Evolutionary conservation across 2,113 vertebrate species (phyloP), one percentile per base, ranked within the genome.

Genomic region (Dipodomys stephensi): DNA sequence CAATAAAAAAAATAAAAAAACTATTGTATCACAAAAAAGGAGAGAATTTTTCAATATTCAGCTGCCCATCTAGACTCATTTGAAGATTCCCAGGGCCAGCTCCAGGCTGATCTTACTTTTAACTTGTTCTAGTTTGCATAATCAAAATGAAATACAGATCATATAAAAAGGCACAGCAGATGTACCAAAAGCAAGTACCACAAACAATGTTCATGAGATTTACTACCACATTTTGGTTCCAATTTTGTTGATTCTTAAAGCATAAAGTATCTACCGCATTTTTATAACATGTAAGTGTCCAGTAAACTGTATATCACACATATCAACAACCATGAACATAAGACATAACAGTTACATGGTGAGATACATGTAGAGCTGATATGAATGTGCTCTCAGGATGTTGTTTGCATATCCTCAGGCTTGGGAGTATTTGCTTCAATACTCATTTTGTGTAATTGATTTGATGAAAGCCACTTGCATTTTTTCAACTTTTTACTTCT

Each of bases 361-460:
- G 53, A 16, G 25, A 76, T 68, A 76, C 68, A 62, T 71, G 10
- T 46, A 49, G 7, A 53, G 2, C 35, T 81, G 84, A 57, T 28
- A 69, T 73, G 32, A 64, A 57, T 53, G 39, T 74, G 16, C 44
- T 92, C 28, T 91, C 65, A 67, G 53, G 22, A 16, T 79, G 1
- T 88, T 92, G 86, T 15, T 85, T 87, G 13, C 12, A 91, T 15
- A 67, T 4, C 7, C 15, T 25, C 2, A 39, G 80, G 49, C 7
- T 4, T 60, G 65, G n/a, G 28, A 87, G 3, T 53, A 53, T 88
- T 91, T 81, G 13, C 80, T 95, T 95, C 72, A 44, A 81, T 85
- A 74, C 78, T 81, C 65, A 68, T 90, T 81, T 93, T 57, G 53
- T 64, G 2, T 27, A 62, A 49, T 82, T 84, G 10, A 30, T 71